Percentiles rank a stretch among this genome's conserved stretches.
phyloP scores from a whole-genome alignment of 2,113 vertebrate species.

The Forbesichthys agassizii region DNA sequence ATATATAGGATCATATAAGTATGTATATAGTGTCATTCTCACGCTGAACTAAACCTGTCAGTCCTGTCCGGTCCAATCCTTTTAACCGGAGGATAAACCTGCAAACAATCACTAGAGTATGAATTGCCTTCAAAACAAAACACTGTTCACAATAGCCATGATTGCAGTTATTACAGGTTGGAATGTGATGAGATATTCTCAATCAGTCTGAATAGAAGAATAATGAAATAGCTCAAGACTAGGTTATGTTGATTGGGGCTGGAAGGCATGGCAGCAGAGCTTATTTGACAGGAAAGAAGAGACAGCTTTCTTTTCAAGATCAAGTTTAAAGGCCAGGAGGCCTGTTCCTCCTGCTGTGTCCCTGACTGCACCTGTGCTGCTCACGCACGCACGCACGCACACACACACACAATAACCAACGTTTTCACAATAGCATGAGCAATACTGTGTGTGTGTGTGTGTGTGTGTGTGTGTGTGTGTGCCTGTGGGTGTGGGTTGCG shows the following conservation, averaged over 20 bases:
- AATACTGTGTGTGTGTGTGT: constrained; percentile 10
- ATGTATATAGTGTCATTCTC: background rate
- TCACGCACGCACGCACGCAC: constrained; percentile 16
- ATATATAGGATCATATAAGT: too few relatives aligned
- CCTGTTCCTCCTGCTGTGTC: constrained; percentile 57
- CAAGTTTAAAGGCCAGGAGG: constrained; percentile 73
- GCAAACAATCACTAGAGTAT: background rate
- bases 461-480: background rate
- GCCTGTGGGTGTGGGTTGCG: constrained; percentile 13
- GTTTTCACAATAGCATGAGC: too few relatives aligned
- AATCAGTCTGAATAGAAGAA: background rate
- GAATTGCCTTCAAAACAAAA: background rate
- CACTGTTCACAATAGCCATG: constrained; percentile 16
- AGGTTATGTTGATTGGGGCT: constrained; percentile 49
- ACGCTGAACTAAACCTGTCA: background rate
- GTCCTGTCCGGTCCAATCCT: background rate
- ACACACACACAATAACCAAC: background rate
- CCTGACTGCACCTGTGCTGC: constrained; percentile 75
- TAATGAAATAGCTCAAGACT: constrained; percentile 26
- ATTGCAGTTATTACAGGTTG: constrained; percentile 9
- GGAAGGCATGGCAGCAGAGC: constrained; percentile 60
- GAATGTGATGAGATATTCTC: constrained; percentile 7
- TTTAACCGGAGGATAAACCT: background rate
- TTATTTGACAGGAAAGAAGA: constrained; percentile 64
- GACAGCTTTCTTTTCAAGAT: constrained; percentile 73